Evolutionary conservation across 2,888 invertebrate genomes (phyloP), one percentile per base, ranked within the genome.

Genomic region (Eupithecia abbreviata): DNA sequence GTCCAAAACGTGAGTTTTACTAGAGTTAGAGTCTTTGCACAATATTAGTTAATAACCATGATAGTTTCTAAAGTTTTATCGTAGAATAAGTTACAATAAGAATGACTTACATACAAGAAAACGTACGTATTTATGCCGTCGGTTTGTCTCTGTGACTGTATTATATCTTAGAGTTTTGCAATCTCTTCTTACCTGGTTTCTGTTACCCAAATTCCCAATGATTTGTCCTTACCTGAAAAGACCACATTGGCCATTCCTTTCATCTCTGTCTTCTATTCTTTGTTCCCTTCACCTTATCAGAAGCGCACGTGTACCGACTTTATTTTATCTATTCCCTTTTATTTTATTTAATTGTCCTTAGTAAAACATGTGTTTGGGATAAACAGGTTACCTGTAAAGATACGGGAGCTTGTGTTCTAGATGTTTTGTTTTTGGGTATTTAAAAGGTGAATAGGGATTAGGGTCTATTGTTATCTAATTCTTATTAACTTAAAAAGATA

Each of bases 311-410:
- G 72, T 67, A 49, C 30, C 58, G 62, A 67, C 18, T 74, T 71
- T 42, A 65, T 77, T 74, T 73, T 30, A 76, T 72, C 65, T 76
- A 42, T 71, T 71, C 65, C 70, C 30, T 75, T 69, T 74, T 67
- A 62, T 75, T 18, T 18, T 9, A 43, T 69, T 72, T 42, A 30
- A 47, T 41, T 68, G 13, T 13, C 42, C 62, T 62, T 70, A 41
- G 45, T 75, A 18, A 45, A 75, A 77, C 81, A 79, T 80, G 79
- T 81, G 80, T 80, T 81, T 77, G 10, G 81, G 82, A 81, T 81
- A 42, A 79, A 73, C 74, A 68, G 72, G 41, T 76, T 74, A 70
- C 68, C 68, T 69, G 65, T 51, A 41, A 65, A 65, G 12, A 41
- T 65, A 65, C 13, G 1, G 2, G 5, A 65, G 13, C 65, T 41